A percentile compares a stretch with the other conserved stretches of the same genome.
Evolutionary conservation across 2,113 vertebrate species (phyloP).

Genomic region (Psettodes erumei): DNA sequence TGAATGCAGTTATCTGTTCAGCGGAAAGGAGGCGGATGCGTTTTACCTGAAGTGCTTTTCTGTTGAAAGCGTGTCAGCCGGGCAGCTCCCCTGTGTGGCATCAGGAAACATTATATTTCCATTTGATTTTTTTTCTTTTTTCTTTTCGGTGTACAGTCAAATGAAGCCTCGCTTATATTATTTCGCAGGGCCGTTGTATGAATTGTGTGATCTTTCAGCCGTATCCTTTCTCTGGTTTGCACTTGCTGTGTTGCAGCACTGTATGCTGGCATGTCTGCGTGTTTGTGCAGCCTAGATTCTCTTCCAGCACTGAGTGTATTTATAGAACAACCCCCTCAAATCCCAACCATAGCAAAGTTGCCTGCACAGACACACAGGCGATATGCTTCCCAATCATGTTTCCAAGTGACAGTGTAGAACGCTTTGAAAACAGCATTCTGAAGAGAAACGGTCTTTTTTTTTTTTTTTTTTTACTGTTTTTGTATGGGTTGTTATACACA

Average conservation of each 20-base stretch:
- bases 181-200: constrained; percentile 23
- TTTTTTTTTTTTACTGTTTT: background rate
- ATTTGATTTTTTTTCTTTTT: constrained; percentile 4
- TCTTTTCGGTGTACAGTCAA: background rate
- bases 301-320: constrained; percentile 69
- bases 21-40: background rate
- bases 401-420: constrained; percentile 45
- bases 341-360: constrained; percentile 68
- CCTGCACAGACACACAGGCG: constrained; percentile 60
- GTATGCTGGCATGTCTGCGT: constrained; percentile 59
- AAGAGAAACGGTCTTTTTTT: background rate
- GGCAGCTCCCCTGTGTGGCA: background rate
- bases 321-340: constrained; percentile 77
- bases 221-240: constrained; percentile 25
- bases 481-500: background rate
- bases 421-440: constrained; percentile 16
- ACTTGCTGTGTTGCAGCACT: constrained; percentile 44
- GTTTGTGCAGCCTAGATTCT: constrained; percentile 77
- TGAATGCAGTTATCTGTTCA: constrained; percentile 8
- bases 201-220: constrained; percentile 11
- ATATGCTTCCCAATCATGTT: constrained; percentile 57
- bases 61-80: background rate
- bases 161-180: background rate
- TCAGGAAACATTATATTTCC: background rate
- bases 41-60: constrained; percentile 3